Evolutionary conservation across 37 sponge, comb jelly and placozoan genomes (phyloP).

Genomic region (Eunapius fragilis): DNA sequence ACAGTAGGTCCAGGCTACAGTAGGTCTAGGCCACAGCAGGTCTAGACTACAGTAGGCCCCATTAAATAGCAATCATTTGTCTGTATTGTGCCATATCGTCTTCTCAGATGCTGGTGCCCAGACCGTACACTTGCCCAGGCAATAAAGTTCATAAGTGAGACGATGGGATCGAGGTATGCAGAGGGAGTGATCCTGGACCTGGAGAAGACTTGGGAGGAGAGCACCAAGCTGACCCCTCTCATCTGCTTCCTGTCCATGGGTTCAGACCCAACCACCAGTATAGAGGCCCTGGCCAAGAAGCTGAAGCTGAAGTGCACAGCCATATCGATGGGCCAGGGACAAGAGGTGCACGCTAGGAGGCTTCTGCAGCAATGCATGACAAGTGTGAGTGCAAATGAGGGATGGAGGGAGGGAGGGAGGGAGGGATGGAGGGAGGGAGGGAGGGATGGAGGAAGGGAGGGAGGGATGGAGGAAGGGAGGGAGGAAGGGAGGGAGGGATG

Average conservation of each 20-base stretch:
- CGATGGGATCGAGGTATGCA: constrained; percentile 90
- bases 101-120: constrained; percentile 92
- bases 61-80: too few species aligned
- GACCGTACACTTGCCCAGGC: constrained; percentile 97
- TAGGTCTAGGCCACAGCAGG: too few species aligned
- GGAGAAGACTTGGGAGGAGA: constrained; percentile 91
- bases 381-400: constrained; percentile 34
- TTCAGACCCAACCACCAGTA: constrained; percentile 94
- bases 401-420: not conserved
- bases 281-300: constrained; percentile 95
- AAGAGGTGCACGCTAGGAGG: constrained; percentile 95
- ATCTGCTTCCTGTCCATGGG: constrained; percentile 99
- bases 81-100: too few species aligned
- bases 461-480: not conserved
- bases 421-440: not conserved
- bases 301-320: constrained; percentile 85
- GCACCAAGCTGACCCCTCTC: constrained; percentile 76
- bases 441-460: not conserved
- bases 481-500: not conserved
- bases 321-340: constrained; percentile 98
- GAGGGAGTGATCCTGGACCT: constrained; percentile 97
- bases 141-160: constrained; percentile 90
- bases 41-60: not conserved
- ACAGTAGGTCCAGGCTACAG: too few species aligned
- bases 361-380: constrained; percentile 88